These are phyloP conservation scores for Aradus depressus DNA, from an alignment of 2,888 invertebrate genomes.

Conservation along the genomic window DNA sequence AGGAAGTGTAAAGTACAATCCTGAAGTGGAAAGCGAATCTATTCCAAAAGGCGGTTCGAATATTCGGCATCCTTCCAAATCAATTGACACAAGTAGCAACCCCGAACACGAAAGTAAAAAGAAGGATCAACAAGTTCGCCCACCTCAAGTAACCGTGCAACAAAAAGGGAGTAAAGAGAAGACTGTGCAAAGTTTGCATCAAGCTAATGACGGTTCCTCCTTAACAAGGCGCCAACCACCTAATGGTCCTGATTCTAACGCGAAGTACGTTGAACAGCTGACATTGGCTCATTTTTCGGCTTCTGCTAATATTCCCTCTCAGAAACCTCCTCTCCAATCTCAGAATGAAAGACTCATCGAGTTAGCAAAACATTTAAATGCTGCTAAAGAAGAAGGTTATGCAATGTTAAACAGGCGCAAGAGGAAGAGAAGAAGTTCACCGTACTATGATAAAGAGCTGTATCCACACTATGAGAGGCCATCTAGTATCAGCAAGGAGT, in stretches of 20 bases:
- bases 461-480: conserved; percentile 52
- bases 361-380: conserved; percentile 28
- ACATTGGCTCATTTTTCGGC: conserved; percentile 31
- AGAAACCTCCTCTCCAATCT: conserved; percentile 21
- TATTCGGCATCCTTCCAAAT: conserved; percentile 26
- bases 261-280: conserved; percentile 30
- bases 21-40: conserved; percentile 1
- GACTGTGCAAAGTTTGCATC: conserved; percentile 3
- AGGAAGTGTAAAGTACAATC: conserved; percentile 6
- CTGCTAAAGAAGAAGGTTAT: conserved; percentile 10
- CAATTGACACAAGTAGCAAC: conserved; percentile 24
- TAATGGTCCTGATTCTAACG: conserved; percentile 17
- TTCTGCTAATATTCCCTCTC: conserved; percentile 19
- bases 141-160: neutral
- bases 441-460: conserved; percentile 38
- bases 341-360: conserved; percentile 28
- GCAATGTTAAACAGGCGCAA: neutral
- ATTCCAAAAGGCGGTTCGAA: conserved; percentile 12
- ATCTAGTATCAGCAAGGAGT: conserved; percentile 41
- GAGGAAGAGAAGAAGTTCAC: conserved; percentile 22
- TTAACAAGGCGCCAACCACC: too few species aligned
- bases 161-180: neutral
- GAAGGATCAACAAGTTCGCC: neutral
- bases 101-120: conserved; percentile 7
- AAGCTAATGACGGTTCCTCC: conserved; percentile 3